A percentile compares a stretch with the other conserved stretches of the same genome.
phyloP scores from a whole-genome alignment of 2,888 invertebrate species.

The Gonocerus acuteangulatus region DNA sequence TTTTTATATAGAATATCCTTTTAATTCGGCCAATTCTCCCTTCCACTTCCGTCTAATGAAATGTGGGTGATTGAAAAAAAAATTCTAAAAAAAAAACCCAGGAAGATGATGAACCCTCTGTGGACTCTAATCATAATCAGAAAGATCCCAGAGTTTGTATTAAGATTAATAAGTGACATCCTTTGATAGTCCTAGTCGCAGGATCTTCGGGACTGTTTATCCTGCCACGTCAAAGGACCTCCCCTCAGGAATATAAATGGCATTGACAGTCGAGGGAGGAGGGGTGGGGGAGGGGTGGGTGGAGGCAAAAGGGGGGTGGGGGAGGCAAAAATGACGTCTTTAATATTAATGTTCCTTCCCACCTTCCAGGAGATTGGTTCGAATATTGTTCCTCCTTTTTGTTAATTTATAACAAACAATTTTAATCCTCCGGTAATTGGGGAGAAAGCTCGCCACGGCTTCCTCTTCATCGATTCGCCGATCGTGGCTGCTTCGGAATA shows the following conservation, averaged over 20 bases:
- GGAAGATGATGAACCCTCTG: background rate
- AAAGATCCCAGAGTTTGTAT: constrained; percentile 7
- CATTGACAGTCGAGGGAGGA: background rate
- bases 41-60: constrained; percentile 5
- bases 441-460: background rate
- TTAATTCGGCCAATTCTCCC: constrained; percentile 19
- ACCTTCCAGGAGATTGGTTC: constrained; percentile 8
- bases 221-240: background rate
- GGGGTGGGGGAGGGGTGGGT: background rate
- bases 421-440: constrained; percentile 31
- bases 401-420: constrained; percentile 33
- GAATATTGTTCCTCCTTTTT: background rate
- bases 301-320: background rate
- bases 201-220: constrained; percentile 23
- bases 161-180: constrained; percentile 22
- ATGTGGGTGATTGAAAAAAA: constrained; percentile 21
- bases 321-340: constrained; percentile 29
- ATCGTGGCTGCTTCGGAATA: background rate
- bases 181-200: constrained; percentile 19
- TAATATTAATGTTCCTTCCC: constrained; percentile 29
- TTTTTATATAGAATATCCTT: constrained; percentile 20
- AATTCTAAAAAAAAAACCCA: constrained; percentile 2
- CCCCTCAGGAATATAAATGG: constrained; percentile 12
- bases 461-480: no score
- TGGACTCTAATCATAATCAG: constrained; percentile 19